Conservation (phyloP, 2,888 invertebrate genomes). For the Sipha maydis region DNA sequence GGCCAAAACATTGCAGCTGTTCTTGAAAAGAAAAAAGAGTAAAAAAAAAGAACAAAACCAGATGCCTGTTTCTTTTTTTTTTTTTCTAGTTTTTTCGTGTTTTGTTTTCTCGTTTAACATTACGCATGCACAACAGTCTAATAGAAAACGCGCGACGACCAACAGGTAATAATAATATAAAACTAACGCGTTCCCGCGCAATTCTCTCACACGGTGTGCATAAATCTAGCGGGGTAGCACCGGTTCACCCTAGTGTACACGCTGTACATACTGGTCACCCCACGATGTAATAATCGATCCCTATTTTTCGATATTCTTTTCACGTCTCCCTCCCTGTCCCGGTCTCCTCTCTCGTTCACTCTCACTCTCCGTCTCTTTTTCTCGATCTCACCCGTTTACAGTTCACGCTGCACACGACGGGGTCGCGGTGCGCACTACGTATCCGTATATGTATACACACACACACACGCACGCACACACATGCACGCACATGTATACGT, state of each 20-base stretch:
- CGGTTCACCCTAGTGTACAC: neutral
- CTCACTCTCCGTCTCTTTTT: neutral
- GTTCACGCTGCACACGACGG: neutral
- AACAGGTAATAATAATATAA: constrained; percentile 28
- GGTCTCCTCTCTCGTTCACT: neutral
- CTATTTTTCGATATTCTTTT: constrained; percentile 25
- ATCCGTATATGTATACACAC: neutral
- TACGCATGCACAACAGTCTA: neutral
- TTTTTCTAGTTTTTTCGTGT: neutral
- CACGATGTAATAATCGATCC: constrained; percentile 26
- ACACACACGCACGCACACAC: no score
- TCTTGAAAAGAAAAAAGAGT: neutral
- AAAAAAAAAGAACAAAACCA: constrained; percentile 43
- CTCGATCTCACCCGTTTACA: neutral
- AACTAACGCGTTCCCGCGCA: constrained; percentile 1
- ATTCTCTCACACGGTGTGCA: neutral
- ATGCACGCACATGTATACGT: no score
- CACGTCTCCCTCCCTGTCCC: neutral
- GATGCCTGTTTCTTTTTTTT: neutral
- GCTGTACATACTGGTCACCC: neutral
- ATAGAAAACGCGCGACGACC: neutral
- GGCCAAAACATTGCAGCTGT: constrained; percentile 34
- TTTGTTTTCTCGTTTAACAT: constrained; percentile 13
- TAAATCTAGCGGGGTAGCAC: neutral
- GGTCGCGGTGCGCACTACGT: neutral